Evolutionary conservation across 2,113 vertebrate species (phyloP), one percentile per base, ranked within the genome.

Genomic region (Heteronetta atricapilla): DNA sequence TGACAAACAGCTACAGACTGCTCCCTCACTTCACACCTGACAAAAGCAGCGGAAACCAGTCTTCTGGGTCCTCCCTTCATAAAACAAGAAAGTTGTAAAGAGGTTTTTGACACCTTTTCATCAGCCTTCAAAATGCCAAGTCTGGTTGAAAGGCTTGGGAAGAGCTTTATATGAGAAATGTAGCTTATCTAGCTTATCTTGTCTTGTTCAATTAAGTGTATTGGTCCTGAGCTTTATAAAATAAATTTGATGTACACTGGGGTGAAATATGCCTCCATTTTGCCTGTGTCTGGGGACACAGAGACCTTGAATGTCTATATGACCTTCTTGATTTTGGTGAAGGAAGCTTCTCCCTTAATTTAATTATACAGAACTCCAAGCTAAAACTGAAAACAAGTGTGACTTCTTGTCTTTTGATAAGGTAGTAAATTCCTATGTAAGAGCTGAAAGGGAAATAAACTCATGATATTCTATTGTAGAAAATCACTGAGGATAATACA

Each of bases 101-200:
- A 33, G 12, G 7, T 69, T 96, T 19, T 86, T 93, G 46, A 60
- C 8, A 19, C 20, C 11, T 34, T 82, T 83, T 63, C 40, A 8
- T 75, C 70, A 80, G 42, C 33, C 42, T 59, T 86, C 79, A 53
- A 50, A 83, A 34, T 83, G 58, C 25, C 33, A 79, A 82, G 18
- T 85, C 26, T 84, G 36, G 13, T 5, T 94, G 55, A 93, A 82
- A 52, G 17, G 42, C 16, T 89, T 70, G 33, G 59, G 66, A 80
- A 44, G 81, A 69, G 25, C 17, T 95, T 89, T 82, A 90, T 68
- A 73, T 52, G 66, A 2, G 7, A 95, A 96, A 87, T 83, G 69
- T 13, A 46, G 19, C 36, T 85, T 53, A 89, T 26, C 3, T 63
- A 28, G n/a, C n/a, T n/a, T n/a, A n/a, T n/a, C 7, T 33, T 17